phyloP scores from a whole-genome alignment of 2,888 invertebrate genomes.

The Spodoptera picta region DNA sequence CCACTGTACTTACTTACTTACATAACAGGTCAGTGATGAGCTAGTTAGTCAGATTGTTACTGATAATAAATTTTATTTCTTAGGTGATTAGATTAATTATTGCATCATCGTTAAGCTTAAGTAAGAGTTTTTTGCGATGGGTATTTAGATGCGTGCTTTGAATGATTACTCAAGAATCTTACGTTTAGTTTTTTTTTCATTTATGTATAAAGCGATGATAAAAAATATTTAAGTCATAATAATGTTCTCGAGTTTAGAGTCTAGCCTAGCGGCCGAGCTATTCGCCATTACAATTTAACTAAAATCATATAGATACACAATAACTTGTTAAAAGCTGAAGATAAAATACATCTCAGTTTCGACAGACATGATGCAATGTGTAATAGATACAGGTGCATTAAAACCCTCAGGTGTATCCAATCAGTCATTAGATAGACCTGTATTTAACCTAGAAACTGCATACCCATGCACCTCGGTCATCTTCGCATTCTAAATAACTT shows the following conservation, averaged over 20 bases:
- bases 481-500: conserved; percentile 47
- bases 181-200: too few species aligned
- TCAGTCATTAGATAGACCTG: conserved; percentile 29
- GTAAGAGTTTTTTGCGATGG: too few species aligned
- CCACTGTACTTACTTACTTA: conserved; percentile 23
- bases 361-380: background rate
- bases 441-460: conserved; percentile 35
- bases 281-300: too few species aligned
- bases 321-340: too few species aligned
- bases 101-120: conserved; percentile 10
- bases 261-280: too few species aligned
- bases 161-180: too few species aligned
- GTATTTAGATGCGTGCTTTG: too few species aligned
- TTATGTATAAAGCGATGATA: too few species aligned
- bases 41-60: conserved; percentile 31
- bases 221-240: too few species aligned
- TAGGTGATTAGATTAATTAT: conserved; percentile 27
- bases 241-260: too few species aligned
- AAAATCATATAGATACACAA: too few species aligned
- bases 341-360: too few species aligned
- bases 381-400: conserved; percentile 22
- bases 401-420: conserved; percentile 27
- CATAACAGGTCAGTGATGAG: conserved; percentile 50
- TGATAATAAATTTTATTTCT: conserved; percentile 45
- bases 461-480: conserved; percentile 40